phyloP scores from a whole-genome alignment of 2,888 invertebrate genomes.

The Eugnorisma glareosa region DNA sequence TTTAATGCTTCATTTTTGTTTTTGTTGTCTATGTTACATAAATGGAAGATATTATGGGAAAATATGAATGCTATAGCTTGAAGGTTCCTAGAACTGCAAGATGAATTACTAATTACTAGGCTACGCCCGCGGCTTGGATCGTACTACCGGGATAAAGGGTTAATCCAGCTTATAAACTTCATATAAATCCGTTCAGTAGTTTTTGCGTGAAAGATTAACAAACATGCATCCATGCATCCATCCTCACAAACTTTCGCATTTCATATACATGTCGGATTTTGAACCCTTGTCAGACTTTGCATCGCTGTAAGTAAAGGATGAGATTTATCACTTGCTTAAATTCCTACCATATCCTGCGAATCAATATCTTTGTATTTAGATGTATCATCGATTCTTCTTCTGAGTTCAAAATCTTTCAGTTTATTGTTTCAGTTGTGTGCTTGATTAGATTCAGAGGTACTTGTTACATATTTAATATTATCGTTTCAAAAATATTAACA shows the following conservation, averaged over 20 bases:
- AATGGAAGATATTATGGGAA: neutral
- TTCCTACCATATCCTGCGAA: neutral
- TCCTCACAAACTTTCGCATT: too few relatives aligned
- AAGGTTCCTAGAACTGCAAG: neutral
- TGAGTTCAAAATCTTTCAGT: neutral
- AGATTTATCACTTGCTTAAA: neutral
- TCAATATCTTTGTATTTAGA: neutral
- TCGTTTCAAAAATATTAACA: neutral
- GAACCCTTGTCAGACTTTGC: neutral
- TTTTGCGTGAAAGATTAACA: too few relatives aligned
- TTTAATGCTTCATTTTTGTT: slow-evolving; percentile 35
- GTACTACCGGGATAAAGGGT: too few relatives aligned
- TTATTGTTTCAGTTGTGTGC: neutral
- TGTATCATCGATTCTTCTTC: neutral
- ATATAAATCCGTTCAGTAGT: too few relatives aligned
- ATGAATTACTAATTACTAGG: neutral
- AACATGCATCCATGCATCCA: too few relatives aligned
- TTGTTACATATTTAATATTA: too few relatives aligned
- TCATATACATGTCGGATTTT: too few relatives aligned
- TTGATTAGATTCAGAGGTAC: neutral
- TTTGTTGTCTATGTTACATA: slow-evolving; percentile 13
- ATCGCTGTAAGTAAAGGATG: neutral
- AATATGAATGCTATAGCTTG: neutral
- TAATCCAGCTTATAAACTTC: too few relatives aligned
- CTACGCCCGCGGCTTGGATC: too few relatives aligned